Evolutionary conservation across 1,140 invertebrate species (phyloP), one percentile per base, ranked within the genome.

Genomic region (Drosophila tristis): DNA sequence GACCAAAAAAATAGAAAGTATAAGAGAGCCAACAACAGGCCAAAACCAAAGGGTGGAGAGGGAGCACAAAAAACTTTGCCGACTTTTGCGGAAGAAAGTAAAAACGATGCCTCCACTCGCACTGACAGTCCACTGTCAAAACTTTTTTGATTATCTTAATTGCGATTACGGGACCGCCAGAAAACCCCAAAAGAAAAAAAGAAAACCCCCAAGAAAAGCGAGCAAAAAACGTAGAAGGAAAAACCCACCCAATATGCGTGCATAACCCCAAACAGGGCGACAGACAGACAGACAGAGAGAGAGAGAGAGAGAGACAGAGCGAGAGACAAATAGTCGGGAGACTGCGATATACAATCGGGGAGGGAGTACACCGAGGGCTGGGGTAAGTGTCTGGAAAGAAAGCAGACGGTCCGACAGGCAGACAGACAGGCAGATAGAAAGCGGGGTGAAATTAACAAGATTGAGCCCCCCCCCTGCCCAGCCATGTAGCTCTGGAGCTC

Each of bases 141-240:
- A 89, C 84, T 89, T 89, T 86, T 89, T 89, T 89, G 84, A 89
- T 89, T 89, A 89, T 89, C 84, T 89, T 89, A 89, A 89, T 89
- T 89, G 84, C 84, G 84, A 89, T 89, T 89, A 89, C 75, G 59
- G 82, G 49, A 79, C 53, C 26, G 6, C 5, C 11, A 11, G 16
- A 23, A 4, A 60, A 45, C 20, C 26, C 51, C 51, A 16, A 43
- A 61, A 20, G 1, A 39, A 26, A 42, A 16, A n/a, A 49, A 65
- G 42, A 39, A 35, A 42, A 31, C 11, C 11, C 11, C 11, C 35
- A 13, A 39, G 35, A 39, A 39, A 29, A 39, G 2, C 35, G 35
- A 39, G 35, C 20, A 26, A 48, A 20, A 20, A 23, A 55, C 66
- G 35, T 11, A 39, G 35, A 1, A 39, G 11, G 35, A 4, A 39